Evolutionary conservation across 2,113 vertebrate species (phyloP).

Genomic region (Tychaedon coryphoeus): DNA sequence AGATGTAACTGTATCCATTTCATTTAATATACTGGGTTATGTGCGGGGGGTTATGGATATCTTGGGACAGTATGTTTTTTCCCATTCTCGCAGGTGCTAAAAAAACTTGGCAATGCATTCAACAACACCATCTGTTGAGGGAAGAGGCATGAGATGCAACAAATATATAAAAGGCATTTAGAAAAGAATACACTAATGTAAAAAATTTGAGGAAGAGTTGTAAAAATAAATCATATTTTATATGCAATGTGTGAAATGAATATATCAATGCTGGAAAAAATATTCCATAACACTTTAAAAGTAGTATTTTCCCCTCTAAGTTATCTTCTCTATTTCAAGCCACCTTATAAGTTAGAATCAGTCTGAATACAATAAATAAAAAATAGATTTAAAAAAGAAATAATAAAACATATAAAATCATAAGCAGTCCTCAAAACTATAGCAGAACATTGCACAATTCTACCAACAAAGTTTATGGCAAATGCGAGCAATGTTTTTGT

Average conservation of each 20-base stretch:
- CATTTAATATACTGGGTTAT: background rate
- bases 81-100: background rate
- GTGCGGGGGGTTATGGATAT: background rate
- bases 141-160: background rate
- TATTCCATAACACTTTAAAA: background rate
- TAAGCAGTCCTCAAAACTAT: background rate
- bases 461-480: background rate
- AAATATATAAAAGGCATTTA: background rate
- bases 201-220: background rate
- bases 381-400: background rate
- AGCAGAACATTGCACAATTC: background rate
- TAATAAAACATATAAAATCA: background rate
- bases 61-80: background rate
- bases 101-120: background rate
- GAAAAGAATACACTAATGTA: background rate
- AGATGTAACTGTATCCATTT: background rate
- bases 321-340: background rate
- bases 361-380: background rate
- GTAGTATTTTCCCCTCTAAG: background rate
- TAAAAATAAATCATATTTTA: background rate
- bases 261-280: background rate
- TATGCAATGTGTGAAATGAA: background rate
- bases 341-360: background rate
- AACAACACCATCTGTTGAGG: slow-evolving; percentile 4
- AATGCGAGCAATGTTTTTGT: background rate